Evolutionary conservation across 2,888 invertebrate species (phyloP).

Genomic region (Cheilosia vernalis): DNA sequence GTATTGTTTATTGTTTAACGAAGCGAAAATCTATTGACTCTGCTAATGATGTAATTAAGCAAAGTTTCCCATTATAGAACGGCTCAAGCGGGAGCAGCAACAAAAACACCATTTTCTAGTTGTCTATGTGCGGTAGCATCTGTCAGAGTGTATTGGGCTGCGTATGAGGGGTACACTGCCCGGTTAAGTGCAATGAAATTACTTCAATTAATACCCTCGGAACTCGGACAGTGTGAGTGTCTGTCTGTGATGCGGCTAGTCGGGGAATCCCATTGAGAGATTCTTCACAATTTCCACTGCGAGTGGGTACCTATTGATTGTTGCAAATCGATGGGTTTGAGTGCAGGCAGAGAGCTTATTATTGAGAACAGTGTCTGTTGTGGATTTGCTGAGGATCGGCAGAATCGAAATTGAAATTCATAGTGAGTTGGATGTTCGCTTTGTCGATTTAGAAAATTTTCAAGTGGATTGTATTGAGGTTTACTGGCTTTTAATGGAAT

Average conservation of each 20-base stretch:
- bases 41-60: constrained; percentile 82
- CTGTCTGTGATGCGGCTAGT: constrained; percentile 16
- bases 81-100: constrained; percentile 23
- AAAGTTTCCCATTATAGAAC: constrained; percentile 71
- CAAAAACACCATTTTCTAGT: constrained; percentile 14
- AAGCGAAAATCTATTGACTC: constrained; percentile 79
- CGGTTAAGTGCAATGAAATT: constrained; percentile 66
- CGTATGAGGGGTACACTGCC: neutral
- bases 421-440: constrained; percentile 37
- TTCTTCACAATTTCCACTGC: constrained; percentile 31
- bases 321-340: constrained; percentile 17
- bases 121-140: constrained; percentile 23
- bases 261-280: constrained; percentile 15
- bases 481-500: too few species aligned
- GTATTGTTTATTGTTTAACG: constrained; percentile 74
- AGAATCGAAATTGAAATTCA: constrained; percentile 26
- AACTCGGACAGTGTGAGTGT: neutral
- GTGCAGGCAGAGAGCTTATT: neutral
- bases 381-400: constrained; percentile 25
- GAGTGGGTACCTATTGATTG: constrained; percentile 39
- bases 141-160: constrained; percentile 17
- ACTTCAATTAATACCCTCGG: constrained; percentile 60
- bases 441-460: constrained; percentile 6
- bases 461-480: neutral
- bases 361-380: constrained; percentile 31